Base-by-base conservation (phyloP, 1,140 invertebrate genomes). In the Trichoplusia ni region DNA sequence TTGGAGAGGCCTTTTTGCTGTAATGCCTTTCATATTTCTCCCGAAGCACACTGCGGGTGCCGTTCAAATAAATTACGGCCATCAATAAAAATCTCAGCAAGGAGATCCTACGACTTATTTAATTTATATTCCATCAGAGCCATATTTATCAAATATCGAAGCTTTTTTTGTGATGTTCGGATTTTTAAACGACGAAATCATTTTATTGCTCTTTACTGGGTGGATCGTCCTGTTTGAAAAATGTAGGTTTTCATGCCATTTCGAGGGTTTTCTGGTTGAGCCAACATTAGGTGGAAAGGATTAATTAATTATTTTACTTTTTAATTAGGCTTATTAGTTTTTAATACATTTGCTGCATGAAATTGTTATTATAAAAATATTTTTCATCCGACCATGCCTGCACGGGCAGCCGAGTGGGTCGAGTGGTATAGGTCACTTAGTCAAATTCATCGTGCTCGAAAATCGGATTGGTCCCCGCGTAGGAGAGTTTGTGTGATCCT, bases 21-120 rank as follows among this genome's bases (percentile, higher is more conserved):
- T 86, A 88, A 88, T 88, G 82, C 79, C 83, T 84, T 88, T 88
- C 85, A 88, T 88, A 88, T 88, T 88, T 86, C 81, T 85, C 73
- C 73, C 72, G 72, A 70, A 84, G 83, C 82, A 86, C 78, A 81
- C 83, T 84, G 82, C 82, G 83, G 80, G 82, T 73, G 81, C 77
- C 77, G 81, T 74, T 82, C 82, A 86, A 88, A 86, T 86, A 84
- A 86, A 88, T 86, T 88, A 82, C 82, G 62, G 67, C 79, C 82
- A 88, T 84, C 83, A 83, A 88, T 85, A 85, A 85, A 87, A 85
- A 84, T 87, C 83, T 79, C 74, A 72, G 72, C 78, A 79, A 75
- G 64, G 70, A 81, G 74, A 86, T 83, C 81, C 81, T 68, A 69
- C 78, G 84, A 85, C 79, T 85, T 87, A 87, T 87, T 86, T 83